Evolutionary conservation across 2,888 invertebrate species (phyloP), one percentile per base, ranked within the genome.

Genomic region (Bugulina stolonifera): DNA sequence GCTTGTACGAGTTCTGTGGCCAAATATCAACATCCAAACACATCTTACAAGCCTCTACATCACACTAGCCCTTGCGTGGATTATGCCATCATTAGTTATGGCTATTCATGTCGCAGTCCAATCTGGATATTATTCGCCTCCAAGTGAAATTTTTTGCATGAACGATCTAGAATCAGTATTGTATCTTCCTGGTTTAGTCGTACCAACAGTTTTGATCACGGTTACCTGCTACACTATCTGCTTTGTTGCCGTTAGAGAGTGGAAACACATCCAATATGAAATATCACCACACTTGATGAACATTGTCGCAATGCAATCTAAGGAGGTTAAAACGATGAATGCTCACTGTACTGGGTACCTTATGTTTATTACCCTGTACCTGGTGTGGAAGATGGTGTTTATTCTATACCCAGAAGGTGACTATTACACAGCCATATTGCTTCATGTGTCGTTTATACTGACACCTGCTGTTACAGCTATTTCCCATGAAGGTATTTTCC

Each of bases 371-470:
- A 64, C 25, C 32, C 32, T 64, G 27, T 64, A 64, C 32, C 32
- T 64, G 3, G 10, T 64, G 5, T 64, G 64, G 64, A 64, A 64
- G 32, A 5, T 5, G 25, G 27, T 34, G 3, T 64, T 64, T 64
- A 32, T 64, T 25, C 32, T 64, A 10, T 64, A 64, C 27, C 64
- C 64, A 27, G 64, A 25, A 14, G 64, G 32, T 14, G 64, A 64
- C 32, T n/a, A 25, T 32, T 64, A 64, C 64, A 29, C 32, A 2
- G 25, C 32, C n/a, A 27, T 64, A 2, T 14, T 32, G 10, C 34
- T 64, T 3, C 29, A 64, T 18, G 10, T 27, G 27, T 64, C 64
- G 2, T 29, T 64, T 5, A 32, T 64, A 18, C 27, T 64, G 32
- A 64, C 64, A 64, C 64, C 64, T 2, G 14, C 27, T 32, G 64